phyloP scores from a whole-genome alignment of 2,113 vertebrate species.

The Saguinus imperator region DNA sequence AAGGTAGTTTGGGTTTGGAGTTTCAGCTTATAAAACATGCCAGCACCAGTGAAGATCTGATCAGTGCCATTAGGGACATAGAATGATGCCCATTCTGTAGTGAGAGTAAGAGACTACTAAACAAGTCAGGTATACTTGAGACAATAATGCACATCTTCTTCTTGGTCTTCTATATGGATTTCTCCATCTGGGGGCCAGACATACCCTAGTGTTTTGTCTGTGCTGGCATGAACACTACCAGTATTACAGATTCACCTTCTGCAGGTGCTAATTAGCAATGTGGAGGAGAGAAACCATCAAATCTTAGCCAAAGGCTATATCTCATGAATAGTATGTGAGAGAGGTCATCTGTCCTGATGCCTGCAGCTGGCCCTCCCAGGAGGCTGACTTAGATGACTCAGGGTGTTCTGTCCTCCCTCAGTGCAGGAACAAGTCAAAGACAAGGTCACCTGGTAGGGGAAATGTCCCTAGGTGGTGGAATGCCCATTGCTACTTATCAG shows the following conservation, averaged over 20 bases:
- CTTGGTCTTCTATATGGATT: neutral
- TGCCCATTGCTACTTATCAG: neutral
- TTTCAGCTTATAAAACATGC: constrained; percentile 27
- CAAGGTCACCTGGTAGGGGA: neutral
- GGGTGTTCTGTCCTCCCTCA: neutral
- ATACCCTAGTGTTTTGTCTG: neutral
- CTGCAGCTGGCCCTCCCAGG: neutral
- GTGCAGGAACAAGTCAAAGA: neutral
- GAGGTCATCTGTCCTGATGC: neutral
- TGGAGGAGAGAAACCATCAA: neutral
- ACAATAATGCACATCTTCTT: neutral
- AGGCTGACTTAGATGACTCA: neutral
- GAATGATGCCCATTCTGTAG: constrained; percentile 2
- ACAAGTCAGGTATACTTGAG: neutral
- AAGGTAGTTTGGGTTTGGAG: constrained; percentile 46
- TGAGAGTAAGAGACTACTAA: neutral
- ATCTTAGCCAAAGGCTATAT: neutral
- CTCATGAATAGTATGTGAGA: neutral
- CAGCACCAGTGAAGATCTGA: neutral
- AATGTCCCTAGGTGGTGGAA: neutral
- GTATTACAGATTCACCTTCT: neutral
- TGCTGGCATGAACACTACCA: neutral
- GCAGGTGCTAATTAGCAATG: neutral
- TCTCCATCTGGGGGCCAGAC: neutral
- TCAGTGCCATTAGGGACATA: neutral